phyloP scores from a whole-genome alignment of 2,888 invertebrate genomes.

The Diarsia mendica region DNA sequence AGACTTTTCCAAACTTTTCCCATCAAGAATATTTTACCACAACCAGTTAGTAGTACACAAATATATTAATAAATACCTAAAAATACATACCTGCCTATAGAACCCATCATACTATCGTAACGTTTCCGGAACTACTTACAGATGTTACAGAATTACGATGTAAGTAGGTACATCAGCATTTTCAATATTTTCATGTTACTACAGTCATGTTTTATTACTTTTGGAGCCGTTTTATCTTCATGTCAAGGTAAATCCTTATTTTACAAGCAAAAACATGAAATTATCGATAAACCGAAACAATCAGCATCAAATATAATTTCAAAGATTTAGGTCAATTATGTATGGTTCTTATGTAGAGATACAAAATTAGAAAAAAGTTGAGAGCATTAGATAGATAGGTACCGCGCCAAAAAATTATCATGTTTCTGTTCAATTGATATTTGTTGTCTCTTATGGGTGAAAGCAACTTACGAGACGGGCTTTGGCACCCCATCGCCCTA shows the following conservation, averaged over 20 bases:
- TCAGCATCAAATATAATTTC: neutral
- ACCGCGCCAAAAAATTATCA: neutral
- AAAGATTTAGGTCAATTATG: neutral
- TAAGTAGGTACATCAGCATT: neutral
- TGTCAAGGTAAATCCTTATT: conserved; percentile 10
- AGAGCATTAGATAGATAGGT: neutral
- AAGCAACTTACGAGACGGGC: no score
- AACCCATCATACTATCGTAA: neutral
- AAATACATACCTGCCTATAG: no score
- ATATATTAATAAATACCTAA: no score
- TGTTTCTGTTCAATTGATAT: neutral
- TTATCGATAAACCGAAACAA: neutral
- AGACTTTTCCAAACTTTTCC: no score
- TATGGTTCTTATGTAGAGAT: no score
- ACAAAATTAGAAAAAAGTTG: no score
- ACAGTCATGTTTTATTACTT: neutral
- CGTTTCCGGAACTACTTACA: neutral
- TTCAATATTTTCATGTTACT: neutral
- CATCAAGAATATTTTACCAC: no score
- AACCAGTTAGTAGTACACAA: no score
- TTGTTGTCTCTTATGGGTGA: no score
- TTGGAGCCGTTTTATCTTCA: neutral
- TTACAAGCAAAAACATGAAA: conserved; percentile 1
- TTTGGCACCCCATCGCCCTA: no score
- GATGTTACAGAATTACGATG: neutral